These are phyloP conservation scores for Ichneumon xanthorius DNA, from an alignment of 2,888 invertebrate genomes.

Conservation along the genomic window DNA sequence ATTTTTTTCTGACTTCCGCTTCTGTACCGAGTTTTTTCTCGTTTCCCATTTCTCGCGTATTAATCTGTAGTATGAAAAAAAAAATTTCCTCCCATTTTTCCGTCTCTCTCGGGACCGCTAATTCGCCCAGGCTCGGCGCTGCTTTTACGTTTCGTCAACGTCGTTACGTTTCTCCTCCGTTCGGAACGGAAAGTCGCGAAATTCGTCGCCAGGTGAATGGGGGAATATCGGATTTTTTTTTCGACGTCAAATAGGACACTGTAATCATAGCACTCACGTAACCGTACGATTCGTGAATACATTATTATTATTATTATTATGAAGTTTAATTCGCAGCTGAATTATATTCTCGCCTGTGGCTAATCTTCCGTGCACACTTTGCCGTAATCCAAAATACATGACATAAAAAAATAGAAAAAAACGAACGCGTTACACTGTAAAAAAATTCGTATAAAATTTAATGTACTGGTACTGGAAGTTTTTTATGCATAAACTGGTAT, in stretches of 20 bases:
- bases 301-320: no score
- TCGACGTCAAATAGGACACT: slow-evolving; percentile 62
- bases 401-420: no score
- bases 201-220: slow-evolving; percentile 1
- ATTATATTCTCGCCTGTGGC: no score
- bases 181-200: slow-evolving; percentile 25
- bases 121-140: background rate
- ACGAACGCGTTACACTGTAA: no score
- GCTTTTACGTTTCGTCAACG: background rate
- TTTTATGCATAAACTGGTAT: no score
- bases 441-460: no score
- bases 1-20: background rate
- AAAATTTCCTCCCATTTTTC: background rate
- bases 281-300: no score
- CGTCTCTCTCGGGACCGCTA: background rate
- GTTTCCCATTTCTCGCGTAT: background rate
- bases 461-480: no score
- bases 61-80: no score
- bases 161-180: slow-evolving; percentile 2
- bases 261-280: background rate
- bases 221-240: slow-evolving; percentile 62
- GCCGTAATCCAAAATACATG: no score
- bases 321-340: no score
- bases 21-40: background rate
- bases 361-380: no score